Evolutionary conservation across 2,888 invertebrate species (phyloP), one percentile per base, ranked within the genome.

Genomic region (Orthonychiurus folsomi): DNA sequence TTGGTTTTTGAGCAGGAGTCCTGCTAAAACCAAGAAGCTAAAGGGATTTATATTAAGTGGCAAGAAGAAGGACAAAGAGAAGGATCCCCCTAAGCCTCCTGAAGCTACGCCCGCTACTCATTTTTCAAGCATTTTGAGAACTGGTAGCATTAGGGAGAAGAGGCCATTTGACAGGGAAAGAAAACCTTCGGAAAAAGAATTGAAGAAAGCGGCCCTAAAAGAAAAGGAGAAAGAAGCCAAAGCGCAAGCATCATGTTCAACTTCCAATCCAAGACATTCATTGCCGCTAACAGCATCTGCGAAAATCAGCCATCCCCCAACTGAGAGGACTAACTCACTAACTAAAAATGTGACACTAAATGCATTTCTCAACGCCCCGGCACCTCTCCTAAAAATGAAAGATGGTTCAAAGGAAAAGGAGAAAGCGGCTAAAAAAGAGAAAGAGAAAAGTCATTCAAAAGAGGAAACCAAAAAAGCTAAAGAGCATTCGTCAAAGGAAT

Each of bases 351-450:
- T 52, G 21, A 65, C 66, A 56, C 61, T 73, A 23, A 72, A 72
- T 58, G 70, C 69, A 23, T 72, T 72, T 57, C 26, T 71, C 9
- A 72, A 72, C 61, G 73, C 73, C 24, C 73, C 73, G 20, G 70
- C 71, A 9, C 71, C 73, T 23, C 26, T 71, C 1, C 63, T 65
- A 15, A 63, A 63, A 25, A 60, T 63, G 25, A 69, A 69, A 53
- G 66, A 68, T 50, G 21, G 12, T 9, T 12, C 52, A 12, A 48
- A 50, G 50, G 50, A 59, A 3, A 48, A 50, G 20, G 59, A 21
- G 48, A 37, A 27, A 50, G 26, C 28, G 20, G 20, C 28, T 20
- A 15, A 59, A 3, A 67, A 68, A 24, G 66, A 67, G 21, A 66
- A 65, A 25, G 63, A 66, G 12, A 37, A 37, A 37, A 37, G 37